Conservation (phyloP, 2,113 vertebrate species). For the Zapornia atra region DNA sequence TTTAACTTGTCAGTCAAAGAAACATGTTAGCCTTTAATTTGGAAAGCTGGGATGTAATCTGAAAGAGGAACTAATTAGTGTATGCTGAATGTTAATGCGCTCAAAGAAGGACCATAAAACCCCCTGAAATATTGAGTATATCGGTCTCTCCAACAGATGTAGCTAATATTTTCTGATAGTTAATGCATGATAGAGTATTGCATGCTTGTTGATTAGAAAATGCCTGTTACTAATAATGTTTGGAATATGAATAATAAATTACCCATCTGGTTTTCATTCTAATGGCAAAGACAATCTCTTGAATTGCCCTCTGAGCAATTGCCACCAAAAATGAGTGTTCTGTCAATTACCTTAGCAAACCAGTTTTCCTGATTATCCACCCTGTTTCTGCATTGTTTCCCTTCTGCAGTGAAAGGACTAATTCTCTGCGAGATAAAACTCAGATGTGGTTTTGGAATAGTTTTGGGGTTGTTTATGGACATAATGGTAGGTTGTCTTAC, state of each 20-base stretch:
- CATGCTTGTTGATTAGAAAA: not conserved
- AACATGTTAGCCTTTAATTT: not conserved
- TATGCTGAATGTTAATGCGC: not conserved
- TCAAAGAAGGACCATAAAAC: not conserved
- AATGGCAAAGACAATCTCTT: not conserved
- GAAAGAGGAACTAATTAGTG: not conserved
- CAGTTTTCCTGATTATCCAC: not conserved
- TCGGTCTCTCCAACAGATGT: not conserved
- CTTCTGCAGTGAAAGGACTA: not conserved
- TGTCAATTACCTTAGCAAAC: not conserved
- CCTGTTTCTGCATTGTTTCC: not conserved
- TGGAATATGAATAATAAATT: slow-evolving; percentile 2
- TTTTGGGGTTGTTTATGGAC: not conserved
- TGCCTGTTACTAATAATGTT: not conserved
- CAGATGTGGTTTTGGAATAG: not conserved
- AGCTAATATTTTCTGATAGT: not conserved
- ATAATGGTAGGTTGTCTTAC: not conserved
- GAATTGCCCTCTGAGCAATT: not conserved
- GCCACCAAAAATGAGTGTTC: not conserved
- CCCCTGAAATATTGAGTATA: not conserved
- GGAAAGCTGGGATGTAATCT: not conserved
- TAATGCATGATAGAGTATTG: not conserved
- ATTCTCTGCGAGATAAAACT: not conserved
- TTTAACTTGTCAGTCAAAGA: not conserved
- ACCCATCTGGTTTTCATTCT: not conserved